phyloP scores from a whole-genome alignment of 2,888 invertebrate genomes.

The Theodoxus fluviatilis region DNA sequence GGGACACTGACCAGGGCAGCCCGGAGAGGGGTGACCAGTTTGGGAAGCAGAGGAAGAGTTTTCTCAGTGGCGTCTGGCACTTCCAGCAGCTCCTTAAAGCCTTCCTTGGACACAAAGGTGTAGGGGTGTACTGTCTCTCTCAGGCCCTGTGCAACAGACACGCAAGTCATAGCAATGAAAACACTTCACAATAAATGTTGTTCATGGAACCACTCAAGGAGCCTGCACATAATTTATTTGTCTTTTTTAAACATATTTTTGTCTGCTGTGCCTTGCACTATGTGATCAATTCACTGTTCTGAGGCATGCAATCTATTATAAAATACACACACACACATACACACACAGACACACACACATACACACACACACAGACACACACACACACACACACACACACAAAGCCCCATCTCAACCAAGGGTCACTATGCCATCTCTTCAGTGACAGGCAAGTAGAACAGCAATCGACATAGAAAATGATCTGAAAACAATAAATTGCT shows the following conservation, averaged over 20 bases:
- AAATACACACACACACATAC: background rate
- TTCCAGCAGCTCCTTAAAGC: constrained; percentile 61
- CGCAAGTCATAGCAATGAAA: no score
- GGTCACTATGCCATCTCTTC: no score
- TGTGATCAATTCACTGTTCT: no score
- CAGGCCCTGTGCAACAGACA: no score
- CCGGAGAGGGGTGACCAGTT: constrained; percentile 54
- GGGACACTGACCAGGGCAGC: constrained; percentile 52
- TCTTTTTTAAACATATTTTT: no score
- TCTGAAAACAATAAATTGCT: no score
- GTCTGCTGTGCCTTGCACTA: no score
- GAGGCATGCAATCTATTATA: background rate
- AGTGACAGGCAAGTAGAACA: no score
- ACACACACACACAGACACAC: constrained; percentile 18
- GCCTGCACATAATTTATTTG: no score
- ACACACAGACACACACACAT: constrained; percentile 1
- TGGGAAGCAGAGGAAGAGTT: constrained; percentile 55
- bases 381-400: background rate
- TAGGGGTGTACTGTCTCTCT: constrained; percentile 63
- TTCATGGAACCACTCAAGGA: no score
- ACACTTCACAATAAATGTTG: no score
- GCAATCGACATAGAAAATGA: no score
- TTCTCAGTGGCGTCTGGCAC: constrained; percentile 48
- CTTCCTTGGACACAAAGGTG: constrained; percentile 60
- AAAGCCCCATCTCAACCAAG: background rate